These are phyloP conservation scores for Antigone vipio DNA, from an alignment of 2,113 vertebrate genomes.

Conservation along the genomic window DNA sequence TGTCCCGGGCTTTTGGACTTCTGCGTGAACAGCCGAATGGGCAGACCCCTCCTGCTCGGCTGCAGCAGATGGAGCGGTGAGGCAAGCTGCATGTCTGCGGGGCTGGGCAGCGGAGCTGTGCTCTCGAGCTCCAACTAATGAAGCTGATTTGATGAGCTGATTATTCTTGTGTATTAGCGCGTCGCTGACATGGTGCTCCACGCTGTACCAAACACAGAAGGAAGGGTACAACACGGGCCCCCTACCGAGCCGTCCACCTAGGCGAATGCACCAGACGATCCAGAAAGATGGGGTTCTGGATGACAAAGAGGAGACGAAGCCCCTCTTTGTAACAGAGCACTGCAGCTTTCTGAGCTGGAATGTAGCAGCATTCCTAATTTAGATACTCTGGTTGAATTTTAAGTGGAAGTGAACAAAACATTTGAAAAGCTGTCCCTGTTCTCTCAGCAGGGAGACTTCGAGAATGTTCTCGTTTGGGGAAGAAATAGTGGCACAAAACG, in stretches of 20 bases:
- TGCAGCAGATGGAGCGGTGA: constrained; percentile 64
- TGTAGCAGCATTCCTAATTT: constrained; percentile 68
- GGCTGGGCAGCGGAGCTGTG: constrained; percentile 50
- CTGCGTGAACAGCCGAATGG: constrained; percentile 17
- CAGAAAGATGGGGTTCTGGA: neutral
- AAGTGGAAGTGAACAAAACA: constrained; percentile 70
- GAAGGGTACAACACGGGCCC: neutral
- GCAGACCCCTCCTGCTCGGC: constrained; percentile 51
- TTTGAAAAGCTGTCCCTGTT: constrained; percentile 68
- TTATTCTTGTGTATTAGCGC: constrained; percentile 66
- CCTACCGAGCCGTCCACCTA: constrained; percentile 12
- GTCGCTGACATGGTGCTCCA: constrained; percentile 30
- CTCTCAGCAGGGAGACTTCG: constrained; percentile 54
- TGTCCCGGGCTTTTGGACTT: constrained; percentile 27
- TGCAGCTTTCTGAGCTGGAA: constrained; percentile 63
- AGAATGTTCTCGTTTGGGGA: constrained; percentile 51
- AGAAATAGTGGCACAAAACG: constrained; percentile 5
- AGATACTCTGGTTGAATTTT: constrained; percentile 69
- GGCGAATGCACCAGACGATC: neutral
- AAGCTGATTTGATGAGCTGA: constrained; percentile 69
- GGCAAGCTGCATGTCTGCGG: constrained; percentile 55
- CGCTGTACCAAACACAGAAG: constrained; percentile 16
- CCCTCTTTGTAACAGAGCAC: constrained; percentile 51
- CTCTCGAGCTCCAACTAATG: constrained; percentile 50
- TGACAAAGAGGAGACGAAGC: neutral